Evolutionary conservation across 2,113 vertebrate genomes (phyloP).

Genomic region (Barbus barbus): DNA sequence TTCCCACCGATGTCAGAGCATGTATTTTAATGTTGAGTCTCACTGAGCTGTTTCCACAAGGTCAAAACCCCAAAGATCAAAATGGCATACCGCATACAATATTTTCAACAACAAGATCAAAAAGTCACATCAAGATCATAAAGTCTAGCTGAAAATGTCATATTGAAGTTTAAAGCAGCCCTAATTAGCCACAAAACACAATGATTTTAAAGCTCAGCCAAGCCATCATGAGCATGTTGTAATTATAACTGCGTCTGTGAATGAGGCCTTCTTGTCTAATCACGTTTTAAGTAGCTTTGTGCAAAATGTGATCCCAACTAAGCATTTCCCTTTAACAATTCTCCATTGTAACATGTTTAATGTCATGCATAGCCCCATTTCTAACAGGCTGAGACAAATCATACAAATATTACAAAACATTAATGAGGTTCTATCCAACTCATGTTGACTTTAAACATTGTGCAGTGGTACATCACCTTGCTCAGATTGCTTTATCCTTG

Average conservation of each 20-base stretch:
- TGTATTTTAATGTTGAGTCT: background rate
- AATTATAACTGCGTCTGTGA: constrained; percentile 27
- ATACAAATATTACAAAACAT: constrained; percentile 52
- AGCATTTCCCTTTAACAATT: constrained; percentile 49
- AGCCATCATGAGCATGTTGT: constrained; percentile 34
- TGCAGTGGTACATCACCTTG: background rate
- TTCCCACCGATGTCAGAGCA: constrained; percentile 16
- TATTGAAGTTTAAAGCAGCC: background rate
- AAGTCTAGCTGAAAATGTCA: background rate
- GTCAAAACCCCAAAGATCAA: background rate
- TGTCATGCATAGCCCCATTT: background rate
- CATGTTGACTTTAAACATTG: background rate
- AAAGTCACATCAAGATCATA: background rate
- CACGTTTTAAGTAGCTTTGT: constrained; percentile 55
- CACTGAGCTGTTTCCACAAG: background rate
- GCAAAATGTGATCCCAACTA: constrained; percentile 47
- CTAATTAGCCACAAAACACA: background rate
- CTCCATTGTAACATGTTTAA: constrained; percentile 46
- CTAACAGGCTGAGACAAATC: constrained; percentile 45
- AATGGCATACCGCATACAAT: background rate
- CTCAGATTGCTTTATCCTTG: background rate
- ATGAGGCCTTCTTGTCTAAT: constrained; percentile 49
- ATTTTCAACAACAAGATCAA: background rate
- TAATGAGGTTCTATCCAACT: constrained; percentile 31
- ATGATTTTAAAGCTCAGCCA: constrained; percentile 16